These are phyloP conservation scores for Bugulina stolonifera DNA, from an alignment of 2,888 invertebrate genomes.

Conservation along the genomic window DNA sequence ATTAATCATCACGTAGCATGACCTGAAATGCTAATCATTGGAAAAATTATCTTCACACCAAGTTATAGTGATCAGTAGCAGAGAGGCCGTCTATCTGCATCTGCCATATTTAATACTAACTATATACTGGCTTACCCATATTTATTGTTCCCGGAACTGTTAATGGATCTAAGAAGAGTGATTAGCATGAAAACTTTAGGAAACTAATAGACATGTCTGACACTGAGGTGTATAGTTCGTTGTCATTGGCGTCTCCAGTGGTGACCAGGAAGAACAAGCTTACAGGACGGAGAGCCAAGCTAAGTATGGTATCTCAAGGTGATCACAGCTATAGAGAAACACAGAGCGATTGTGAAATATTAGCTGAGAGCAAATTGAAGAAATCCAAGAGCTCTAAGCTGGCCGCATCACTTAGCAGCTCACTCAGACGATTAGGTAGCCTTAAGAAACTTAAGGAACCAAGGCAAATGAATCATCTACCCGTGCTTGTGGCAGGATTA, in stretches of 20 bases:
- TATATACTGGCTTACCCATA: no score
- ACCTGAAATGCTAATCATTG: no score
- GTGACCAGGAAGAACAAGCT: conserved; percentile 7
- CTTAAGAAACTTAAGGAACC: background rate
- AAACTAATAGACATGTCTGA: background rate
- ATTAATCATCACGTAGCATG: no score
- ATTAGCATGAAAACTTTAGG: background rate
- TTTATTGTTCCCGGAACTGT: no score
- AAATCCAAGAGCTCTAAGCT: background rate
- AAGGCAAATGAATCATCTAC: background rate
- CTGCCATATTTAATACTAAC: no score
- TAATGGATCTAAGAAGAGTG: no score
- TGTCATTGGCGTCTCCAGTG: background rate
- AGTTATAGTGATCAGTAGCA: no score
- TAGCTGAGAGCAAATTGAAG: background rate
- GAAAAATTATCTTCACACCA: no score
- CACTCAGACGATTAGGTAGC: background rate
- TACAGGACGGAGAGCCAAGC: background rate
- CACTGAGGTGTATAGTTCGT: background rate
- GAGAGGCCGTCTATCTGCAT: no score
- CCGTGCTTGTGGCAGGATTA: background rate
- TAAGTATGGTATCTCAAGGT: background rate
- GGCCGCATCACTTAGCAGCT: background rate
- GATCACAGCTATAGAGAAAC: background rate
- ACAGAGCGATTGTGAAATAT: conserved; percentile 15